A percentile compares a stretch with the other conserved stretches of the same genome.
These are phyloP conservation scores for Cochlearius cochlearius DNA, from an alignment of 2,113 vertebrate species.

Conservation along the genomic window DNA sequence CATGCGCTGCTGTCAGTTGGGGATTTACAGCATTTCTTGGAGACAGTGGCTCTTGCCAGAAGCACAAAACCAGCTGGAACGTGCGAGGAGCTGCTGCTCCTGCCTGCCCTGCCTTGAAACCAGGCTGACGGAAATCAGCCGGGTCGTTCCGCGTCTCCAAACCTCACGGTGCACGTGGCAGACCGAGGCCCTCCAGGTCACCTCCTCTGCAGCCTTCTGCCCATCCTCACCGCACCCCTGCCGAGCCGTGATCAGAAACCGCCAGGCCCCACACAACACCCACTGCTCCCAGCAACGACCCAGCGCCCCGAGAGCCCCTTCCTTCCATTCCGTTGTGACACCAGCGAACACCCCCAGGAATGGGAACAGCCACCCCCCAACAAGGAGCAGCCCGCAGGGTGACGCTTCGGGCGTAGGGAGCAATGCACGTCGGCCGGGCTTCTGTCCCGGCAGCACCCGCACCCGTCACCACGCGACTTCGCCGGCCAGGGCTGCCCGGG, in stretches of 20 bases:
- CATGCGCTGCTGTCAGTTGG: rapidly evolving
- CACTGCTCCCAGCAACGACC: not conserved
- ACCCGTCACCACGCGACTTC: rapidly evolving
- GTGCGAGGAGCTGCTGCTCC: not conserved
- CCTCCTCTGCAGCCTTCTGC: not conserved
- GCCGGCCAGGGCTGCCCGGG: not conserved
- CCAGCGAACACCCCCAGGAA: not conserved
- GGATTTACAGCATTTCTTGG: not conserved
- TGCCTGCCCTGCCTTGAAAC: not conserved
- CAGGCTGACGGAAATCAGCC: not conserved
- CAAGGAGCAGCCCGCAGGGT: no score
- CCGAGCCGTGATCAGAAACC: not conserved
- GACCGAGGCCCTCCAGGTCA: no score
- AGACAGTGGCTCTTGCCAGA: not conserved
- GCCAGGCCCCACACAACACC: not conserved
- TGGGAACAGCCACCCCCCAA: not conserved
- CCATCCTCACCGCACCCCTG: no score
- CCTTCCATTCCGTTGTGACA: not conserved
- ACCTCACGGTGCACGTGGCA: rapidly evolving
- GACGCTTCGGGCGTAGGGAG: not conserved
- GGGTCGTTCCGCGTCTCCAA: rapidly evolving
- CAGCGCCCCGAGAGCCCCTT: not conserved
- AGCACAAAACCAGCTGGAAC: not conserved
- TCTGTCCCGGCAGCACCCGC: not conserved
- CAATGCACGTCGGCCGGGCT: rapidly evolving